These are phyloP conservation scores for Epirrhoe alternata DNA, from an alignment of 2,888 invertebrate genomes.

Conservation along the genomic window DNA sequence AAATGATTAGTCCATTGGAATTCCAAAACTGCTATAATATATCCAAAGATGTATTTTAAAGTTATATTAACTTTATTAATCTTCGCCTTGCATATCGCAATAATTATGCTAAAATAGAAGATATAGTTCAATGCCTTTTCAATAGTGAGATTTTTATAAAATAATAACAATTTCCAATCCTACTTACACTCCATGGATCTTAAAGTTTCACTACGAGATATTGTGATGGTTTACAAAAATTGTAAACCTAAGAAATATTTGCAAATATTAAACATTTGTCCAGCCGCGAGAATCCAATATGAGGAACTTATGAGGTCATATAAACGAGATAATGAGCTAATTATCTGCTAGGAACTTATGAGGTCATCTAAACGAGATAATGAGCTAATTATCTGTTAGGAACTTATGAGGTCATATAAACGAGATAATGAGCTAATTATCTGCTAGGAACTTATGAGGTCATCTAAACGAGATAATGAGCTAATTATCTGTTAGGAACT, in stretches of 20 bases:
- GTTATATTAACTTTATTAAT: constrained; percentile 6
- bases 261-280: no score
- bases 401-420: neutral
- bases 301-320: neutral
- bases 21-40: neutral
- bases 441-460: neutral
- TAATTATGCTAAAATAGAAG: constrained; percentile 4
- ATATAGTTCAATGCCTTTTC: neutral
- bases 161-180: no score
- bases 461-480: neutral
- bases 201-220: no score
- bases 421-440: constrained; percentile 1
- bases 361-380: neutral
- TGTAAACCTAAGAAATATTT: no score
- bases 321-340: neutral
- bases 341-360: neutral
- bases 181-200: no score
- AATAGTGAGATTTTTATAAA: constrained; percentile 1
- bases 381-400: neutral
- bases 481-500: neutral
- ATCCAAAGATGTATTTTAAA: constrained; percentile 11
- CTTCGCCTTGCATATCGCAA: constrained; percentile 11
- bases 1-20: neutral
- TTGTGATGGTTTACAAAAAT: no score
- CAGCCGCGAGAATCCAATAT: no score